These are phyloP conservation scores for Camptogramma bilineatum DNA, from an alignment of 2,888 invertebrate species.

Conservation along the genomic window DNA sequence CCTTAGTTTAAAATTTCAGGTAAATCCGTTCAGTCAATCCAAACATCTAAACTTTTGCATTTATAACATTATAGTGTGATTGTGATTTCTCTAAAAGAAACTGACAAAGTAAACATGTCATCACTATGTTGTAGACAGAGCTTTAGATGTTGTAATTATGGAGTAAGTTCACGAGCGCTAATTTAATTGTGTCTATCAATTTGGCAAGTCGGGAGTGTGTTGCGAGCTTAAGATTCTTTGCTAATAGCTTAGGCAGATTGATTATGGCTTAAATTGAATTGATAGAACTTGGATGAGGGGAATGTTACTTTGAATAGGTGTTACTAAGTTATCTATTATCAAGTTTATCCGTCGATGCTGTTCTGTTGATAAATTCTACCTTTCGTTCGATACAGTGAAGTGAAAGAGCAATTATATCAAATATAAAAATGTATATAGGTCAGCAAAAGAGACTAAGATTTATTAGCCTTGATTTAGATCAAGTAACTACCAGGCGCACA, in stretches of 20 bases:
- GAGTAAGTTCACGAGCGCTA: slow-evolving; percentile 56
- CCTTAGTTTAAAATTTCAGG: no score
- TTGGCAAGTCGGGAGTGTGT: slow-evolving; percentile 43
- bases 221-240: slow-evolving; percentile 42
- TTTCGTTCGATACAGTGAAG: no score
- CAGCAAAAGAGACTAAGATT: no score
- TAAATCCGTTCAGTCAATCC: no score
- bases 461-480: no score
- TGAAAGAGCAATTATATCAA: no score
- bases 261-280: slow-evolving; percentile 21
- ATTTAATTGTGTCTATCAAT: slow-evolving; percentile 56
- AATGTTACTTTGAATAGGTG: not conserved
- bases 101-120: not conserved
- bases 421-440: no score
- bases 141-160: slow-evolving; percentile 56
- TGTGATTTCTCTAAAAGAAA: no score
- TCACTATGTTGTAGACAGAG: not conserved
- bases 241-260: slow-evolving; percentile 21
- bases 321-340: not conserved
- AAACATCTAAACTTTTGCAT: no score
- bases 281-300: slow-evolving; percentile 1
- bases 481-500: no score
- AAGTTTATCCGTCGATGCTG: not conserved
- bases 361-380: not conserved
- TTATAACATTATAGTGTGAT: no score